Percentiles rank a stretch among this genome's conserved stretches.
These are phyloP conservation scores for Sturmia bella DNA, from an alignment of 2,888 invertebrate genomes.

Conservation along the genomic window DNA sequence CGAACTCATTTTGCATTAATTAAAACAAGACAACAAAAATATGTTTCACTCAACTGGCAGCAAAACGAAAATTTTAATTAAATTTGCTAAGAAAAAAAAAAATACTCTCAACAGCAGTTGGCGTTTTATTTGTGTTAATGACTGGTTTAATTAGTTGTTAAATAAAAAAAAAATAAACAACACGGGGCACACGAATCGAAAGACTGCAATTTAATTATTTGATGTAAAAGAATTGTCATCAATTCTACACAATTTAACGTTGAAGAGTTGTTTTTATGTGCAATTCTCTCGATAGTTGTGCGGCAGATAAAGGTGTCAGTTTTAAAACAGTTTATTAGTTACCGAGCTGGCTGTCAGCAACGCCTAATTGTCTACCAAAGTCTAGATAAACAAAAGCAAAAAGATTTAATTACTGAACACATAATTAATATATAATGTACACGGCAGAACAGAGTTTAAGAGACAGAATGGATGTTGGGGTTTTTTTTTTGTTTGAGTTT, in stretches of 20 bases:
- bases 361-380: constrained; percentile 33
- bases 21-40: background rate
- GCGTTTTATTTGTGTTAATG: constrained; percentile 51
- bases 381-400: background rate
- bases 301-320: constrained; percentile 16
- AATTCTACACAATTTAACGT: constrained; percentile 11
- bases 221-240: constrained; percentile 32
- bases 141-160: constrained; percentile 33
- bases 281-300: background rate
- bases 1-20: too few relatives aligned
- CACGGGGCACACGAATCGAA: constrained; percentile 1
- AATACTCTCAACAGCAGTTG: constrained; percentile 48
- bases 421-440: background rate
- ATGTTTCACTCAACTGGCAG: background rate
- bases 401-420: constrained; percentile 18
- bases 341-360: constrained; percentile 20
- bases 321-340: constrained; percentile 7
- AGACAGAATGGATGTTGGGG: too few relatives aligned
- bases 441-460: background rate
- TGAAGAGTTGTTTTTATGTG: background rate
- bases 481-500: too few relatives aligned
- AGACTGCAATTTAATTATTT: constrained; percentile 38
- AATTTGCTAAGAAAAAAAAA: constrained; percentile 1
- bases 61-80: constrained; percentile 4
- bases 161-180: background rate